Evolutionary conservation across 2,797 vertebrate species (phyloP), one percentile per base, ranked within the genome.

Genomic region (Ctenopoma kingsleyae): DNA sequence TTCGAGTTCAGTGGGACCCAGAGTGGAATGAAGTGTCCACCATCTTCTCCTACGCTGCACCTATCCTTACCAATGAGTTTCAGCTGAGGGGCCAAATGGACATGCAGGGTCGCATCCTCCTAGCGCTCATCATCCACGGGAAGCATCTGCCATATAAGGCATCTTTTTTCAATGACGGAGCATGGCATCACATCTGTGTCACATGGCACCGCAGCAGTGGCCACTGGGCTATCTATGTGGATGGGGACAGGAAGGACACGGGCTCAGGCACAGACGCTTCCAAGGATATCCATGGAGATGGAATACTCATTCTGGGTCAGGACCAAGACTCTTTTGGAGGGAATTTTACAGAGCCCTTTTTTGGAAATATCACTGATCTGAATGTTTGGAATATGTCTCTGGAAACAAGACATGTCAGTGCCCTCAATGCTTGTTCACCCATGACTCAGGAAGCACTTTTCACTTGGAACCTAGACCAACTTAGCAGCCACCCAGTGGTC

Each of bases 321-420:
- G 97, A 98, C 64, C 97, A 98, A 67, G 97, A 98, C 71, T 95
- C 96, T 0, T 94, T 96, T 52, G 97, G 97, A 0, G 97, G 97
- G 17, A 94, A 95, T 80, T 98, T 98, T 86, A 95, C 93, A 0
- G 97, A 98, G 64, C 95, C 98, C 13, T 98, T 98, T 83, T 94
- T 95, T 35, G 96, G 97, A 57, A 97, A 96, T 80, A 91, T 99
- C 71, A 97, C 96, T 0, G 95, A 95, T 54, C 47, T 98, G 51
- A 94, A 94, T 32, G 23, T 97, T 30, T 97, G 97, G 97, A 89
- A 78, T 65, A 81, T 3, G 1, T 89, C 79, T 10, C 89, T 98
- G 62, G 66, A 92, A 6, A 3, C 15, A 0, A 77, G 83, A 19
- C 93, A 97, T 77, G 66, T 97, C 6, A 89, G 53, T 20, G 83